These are phyloP conservation scores for Lepus europaeus DNA, from an alignment of 2,113 vertebrate species.

Conservation along the genomic window DNA sequence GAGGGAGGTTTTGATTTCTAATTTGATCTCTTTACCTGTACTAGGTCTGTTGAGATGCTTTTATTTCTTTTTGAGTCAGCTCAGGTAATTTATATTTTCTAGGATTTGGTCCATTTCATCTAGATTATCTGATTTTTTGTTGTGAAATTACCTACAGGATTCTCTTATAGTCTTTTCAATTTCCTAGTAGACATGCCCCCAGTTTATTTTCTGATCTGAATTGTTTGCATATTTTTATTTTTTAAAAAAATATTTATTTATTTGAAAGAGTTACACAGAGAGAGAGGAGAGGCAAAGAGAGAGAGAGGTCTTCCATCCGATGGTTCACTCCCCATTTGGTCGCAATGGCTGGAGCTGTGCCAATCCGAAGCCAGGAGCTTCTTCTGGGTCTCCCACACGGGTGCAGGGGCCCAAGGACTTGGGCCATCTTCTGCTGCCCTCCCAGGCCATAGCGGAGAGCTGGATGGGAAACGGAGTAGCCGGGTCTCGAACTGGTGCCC, in stretches of 20 bases:
- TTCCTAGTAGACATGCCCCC: not conserved
- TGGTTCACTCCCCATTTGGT: too few species aligned
- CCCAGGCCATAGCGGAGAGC: too few species aligned
- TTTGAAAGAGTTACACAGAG: too few species aligned
- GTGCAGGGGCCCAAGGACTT: too few species aligned
- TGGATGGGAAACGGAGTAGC: too few species aligned
- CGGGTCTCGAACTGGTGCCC: too few species aligned
- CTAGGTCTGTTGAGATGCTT: not conserved
- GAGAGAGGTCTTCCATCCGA: too few species aligned
- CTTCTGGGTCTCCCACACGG: too few species aligned
- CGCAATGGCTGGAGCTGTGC: too few species aligned
- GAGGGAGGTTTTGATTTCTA: not conserved
- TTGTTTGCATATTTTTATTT: not conserved
- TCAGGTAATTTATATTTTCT: not conserved
- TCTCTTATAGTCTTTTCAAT: not conserved
- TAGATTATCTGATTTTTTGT: not conserved
- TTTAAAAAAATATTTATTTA: not conserved
- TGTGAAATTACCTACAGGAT: not conserved
- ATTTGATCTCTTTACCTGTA: not conserved
- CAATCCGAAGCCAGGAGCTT: too few species aligned
- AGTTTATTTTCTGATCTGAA: slow-evolving; percentile 18
- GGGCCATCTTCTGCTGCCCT: too few species aligned
- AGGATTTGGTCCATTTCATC: not conserved
- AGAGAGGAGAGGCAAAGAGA: too few species aligned
- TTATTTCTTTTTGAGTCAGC: not conserved